These are phyloP conservation scores for Peucedramus taeniatus DNA, from an alignment of 2,113 vertebrate species.

Conservation along the genomic window DNA sequence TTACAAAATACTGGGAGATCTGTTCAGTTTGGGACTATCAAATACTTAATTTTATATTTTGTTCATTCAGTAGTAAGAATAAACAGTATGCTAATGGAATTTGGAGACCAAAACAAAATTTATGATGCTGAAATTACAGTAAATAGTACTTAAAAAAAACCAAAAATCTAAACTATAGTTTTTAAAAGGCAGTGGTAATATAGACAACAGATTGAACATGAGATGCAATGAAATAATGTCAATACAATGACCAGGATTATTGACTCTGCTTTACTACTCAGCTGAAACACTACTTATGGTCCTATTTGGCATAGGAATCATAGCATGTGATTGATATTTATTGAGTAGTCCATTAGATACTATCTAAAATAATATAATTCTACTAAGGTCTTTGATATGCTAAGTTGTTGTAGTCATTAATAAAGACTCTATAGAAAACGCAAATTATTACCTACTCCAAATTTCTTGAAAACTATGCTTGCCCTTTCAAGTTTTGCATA, in stretches of 20 bases:
- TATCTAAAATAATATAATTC: neutral
- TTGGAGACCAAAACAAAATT: neutral
- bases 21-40: neutral
- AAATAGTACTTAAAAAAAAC: neutral
- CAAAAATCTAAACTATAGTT: accelerated
- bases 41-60: neutral
- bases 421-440: neutral
- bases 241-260: neutral
- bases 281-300: neutral
- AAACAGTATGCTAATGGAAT: neutral
- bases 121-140: neutral
- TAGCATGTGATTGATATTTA: neutral
- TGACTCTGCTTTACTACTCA: neutral
- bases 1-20: neutral
- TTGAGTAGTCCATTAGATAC: neutral
- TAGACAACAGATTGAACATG: neutral
- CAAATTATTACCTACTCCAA: neutral
- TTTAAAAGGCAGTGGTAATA: neutral
- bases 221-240: neutral
- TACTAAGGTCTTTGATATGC: neutral
- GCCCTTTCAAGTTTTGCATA: neutral
- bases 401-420: neutral
- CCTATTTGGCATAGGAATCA: neutral
- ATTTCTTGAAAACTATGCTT: neutral
- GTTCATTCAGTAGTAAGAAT: neutral